Evolutionary conservation across 2,888 invertebrate species (phyloP), one percentile per base, ranked within the genome.

Genomic region (Athalia rosae): DNA sequence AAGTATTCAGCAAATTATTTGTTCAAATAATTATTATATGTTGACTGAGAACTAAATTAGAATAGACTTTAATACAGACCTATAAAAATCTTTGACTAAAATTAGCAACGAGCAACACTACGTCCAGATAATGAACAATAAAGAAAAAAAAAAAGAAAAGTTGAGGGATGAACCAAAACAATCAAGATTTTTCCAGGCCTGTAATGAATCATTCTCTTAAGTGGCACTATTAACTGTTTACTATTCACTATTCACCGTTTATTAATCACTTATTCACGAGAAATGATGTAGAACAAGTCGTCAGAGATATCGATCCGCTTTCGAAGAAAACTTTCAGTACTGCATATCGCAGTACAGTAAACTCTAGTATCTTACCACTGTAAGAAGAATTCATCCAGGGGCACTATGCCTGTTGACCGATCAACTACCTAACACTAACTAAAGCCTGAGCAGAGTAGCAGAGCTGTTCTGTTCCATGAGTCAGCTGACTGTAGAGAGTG

Each of bases 341-440:
- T 53, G 9, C n/a, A 9, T n/a, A 6, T 7, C 1, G 9, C 3
- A 53, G n/a, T n/a, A 53, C 53, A 53, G 53, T n/a, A 9, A 53
- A 4, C 53, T 53, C 28, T 2, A 28, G 28, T 28, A 7, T 53
- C 53, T 53, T 53, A 53, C 53, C n/a, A 6, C 4, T 53, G 7
- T 9, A 3, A 53, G 6, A 11, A n/a, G 43, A 43, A 45, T 4
- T 47, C 5, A 63, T 43, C n/a, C 8, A 61, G 11, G 41, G 11
- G 7, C 63, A 11, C 41, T n/a, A 6, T n/a, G 3, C 4, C 41
- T 63, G 43, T 71, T 56, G 45, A 71, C 69, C 15, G 45, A 58
- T 71, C 56, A 13, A 58, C 69, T 58, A 58, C 69, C 69, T 58
- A 71, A 71, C 58, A 71, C 69, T 71, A 71, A 71, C 69, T 71